Evolutionary conservation across 2,797 vertebrate species (phyloP).

Genomic region (Cacajao melanocephalus): DNA sequence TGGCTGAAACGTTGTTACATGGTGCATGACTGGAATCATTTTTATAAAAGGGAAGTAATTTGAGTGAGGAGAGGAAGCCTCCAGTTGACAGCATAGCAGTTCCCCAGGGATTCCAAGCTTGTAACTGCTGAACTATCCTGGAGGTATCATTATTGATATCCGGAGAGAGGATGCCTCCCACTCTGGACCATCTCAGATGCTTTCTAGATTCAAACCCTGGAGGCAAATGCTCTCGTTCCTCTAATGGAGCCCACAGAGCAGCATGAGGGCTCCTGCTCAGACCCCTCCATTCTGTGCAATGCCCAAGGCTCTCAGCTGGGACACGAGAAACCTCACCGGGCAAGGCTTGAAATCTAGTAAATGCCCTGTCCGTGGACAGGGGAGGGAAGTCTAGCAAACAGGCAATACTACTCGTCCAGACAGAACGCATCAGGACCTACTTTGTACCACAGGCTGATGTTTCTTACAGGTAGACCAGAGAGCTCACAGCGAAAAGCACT

Average conservation of each 20-base stretch:
- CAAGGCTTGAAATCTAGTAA: accelerated
- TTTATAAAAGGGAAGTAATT: neutral
- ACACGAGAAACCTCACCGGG: accelerated
- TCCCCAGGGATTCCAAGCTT: neutral
- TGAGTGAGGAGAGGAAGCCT: neutral
- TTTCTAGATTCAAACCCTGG: neutral
- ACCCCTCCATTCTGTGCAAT: neutral
- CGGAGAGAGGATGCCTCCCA: neutral
- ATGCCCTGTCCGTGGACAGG: accelerated
- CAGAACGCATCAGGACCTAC: neutral
- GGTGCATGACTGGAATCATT: neutral
- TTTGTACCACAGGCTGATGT: neutral
- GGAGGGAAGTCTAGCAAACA: neutral
- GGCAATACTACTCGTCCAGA: accelerated
- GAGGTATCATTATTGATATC: neutral
- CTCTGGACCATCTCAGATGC: neutral
- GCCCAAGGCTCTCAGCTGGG: too few relatives aligned
- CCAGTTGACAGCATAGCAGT: too few relatives aligned
- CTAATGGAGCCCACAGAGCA: neutral
- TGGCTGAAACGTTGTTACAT: accelerated
- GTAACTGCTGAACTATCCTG: neutral
- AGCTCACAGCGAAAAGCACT: neutral
- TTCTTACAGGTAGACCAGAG: neutral
- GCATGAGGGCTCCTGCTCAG: neutral
- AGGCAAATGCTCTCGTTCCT: neutral